phyloP scores from a whole-genome alignment of 2,113 vertebrate genomes.

The Epinephelus moara region DNA sequence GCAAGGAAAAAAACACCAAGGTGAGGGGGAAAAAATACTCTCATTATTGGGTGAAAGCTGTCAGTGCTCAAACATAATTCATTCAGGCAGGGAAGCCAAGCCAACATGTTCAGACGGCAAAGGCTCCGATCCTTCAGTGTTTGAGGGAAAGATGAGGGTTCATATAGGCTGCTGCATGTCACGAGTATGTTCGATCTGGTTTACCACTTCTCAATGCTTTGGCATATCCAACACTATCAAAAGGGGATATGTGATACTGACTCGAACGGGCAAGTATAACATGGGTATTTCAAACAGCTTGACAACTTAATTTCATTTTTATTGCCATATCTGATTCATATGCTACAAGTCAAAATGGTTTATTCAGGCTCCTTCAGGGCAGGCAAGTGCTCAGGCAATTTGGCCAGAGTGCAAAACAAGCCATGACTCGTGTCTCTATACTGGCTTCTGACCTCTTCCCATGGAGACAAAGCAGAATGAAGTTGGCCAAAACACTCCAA shows the following conservation, averaged over 20 bases:
- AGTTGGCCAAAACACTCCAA: slow-evolving; percentile 65
- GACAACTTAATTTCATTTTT: not conserved
- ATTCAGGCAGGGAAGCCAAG: not conserved
- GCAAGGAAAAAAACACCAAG: slow-evolving; percentile 53
- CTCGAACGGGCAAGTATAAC: not conserved
- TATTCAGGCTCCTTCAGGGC: slow-evolving; percentile 13
- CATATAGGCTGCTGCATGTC: not conserved
- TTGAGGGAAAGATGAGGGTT: not conserved
- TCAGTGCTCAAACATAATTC: slow-evolving; percentile 6
- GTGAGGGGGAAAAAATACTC: slow-evolving; percentile 14
- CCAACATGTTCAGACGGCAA: slow-evolving; percentile 11
- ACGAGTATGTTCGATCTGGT: not conserved
- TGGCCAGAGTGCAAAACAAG: slow-evolving; percentile 59
- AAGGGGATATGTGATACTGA: not conserved
- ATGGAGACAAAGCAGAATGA: slow-evolving; percentile 59
- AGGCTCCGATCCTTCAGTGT: not conserved
- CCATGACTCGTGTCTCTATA: slow-evolving; percentile 59
- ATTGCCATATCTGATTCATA: not conserved
- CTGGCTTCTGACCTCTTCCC: slow-evolving; percentile 64
- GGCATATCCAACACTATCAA: not conserved
- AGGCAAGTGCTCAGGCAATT: slow-evolving; percentile 30
- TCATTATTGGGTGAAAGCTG: not conserved
- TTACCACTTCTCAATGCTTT: not conserved
- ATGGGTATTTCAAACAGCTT: not conserved
- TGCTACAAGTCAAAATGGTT: not conserved